phyloP scores from a whole-genome alignment of 1,140 invertebrate genomes.

The Lordiphosa clarofinis region DNA sequence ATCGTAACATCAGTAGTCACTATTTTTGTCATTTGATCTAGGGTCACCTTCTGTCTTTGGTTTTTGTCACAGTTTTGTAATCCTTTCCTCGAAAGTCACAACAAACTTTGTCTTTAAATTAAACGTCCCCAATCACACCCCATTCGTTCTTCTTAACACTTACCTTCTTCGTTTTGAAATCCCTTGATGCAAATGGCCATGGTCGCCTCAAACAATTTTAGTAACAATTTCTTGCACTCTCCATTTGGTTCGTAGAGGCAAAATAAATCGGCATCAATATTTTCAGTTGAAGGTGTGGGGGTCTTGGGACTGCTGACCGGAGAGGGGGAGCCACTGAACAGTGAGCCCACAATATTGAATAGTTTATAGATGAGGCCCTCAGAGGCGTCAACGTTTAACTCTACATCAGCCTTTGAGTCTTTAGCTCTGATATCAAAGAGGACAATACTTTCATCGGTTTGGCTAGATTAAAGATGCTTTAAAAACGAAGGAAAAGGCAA shows the following conservation, averaged over 20 bases:
- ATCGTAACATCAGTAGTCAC: too few relatives aligned
- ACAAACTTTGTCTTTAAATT: too few relatives aligned
- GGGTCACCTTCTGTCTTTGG: too few relatives aligned
- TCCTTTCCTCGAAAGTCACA: too few relatives aligned
- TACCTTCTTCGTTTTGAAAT: conserved; percentile 75
- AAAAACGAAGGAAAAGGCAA: conserved; percentile 43
- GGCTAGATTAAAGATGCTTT: conserved; percentile 32
- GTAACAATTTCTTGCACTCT: conserved; percentile 70
- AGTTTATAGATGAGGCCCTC: conserved; percentile 56
- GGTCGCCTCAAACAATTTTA: conserved; percentile 73
- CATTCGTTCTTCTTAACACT: conserved; percentile 35
- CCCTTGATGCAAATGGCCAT: conserved; percentile 78
- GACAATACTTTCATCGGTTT: conserved; percentile 66
- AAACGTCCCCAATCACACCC: too few relatives aligned
- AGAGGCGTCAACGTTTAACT: conserved; percentile 22
- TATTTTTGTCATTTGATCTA: too few relatives aligned
- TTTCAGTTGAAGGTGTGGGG: conserved; percentile 6
- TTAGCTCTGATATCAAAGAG: conserved; percentile 67
- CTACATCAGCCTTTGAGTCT: conserved; percentile 13
- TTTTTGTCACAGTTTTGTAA: too few relatives aligned
- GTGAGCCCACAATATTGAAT: conserved; percentile 64
- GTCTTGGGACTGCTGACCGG: neutral
- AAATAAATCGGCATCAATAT: conserved; percentile 60
- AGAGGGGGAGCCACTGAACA: conserved; percentile 41
- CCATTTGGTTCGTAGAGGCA: conserved; percentile 61